phyloP scores from a whole-genome alignment of 2,888 invertebrate species.

The Xanthia togata region DNA sequence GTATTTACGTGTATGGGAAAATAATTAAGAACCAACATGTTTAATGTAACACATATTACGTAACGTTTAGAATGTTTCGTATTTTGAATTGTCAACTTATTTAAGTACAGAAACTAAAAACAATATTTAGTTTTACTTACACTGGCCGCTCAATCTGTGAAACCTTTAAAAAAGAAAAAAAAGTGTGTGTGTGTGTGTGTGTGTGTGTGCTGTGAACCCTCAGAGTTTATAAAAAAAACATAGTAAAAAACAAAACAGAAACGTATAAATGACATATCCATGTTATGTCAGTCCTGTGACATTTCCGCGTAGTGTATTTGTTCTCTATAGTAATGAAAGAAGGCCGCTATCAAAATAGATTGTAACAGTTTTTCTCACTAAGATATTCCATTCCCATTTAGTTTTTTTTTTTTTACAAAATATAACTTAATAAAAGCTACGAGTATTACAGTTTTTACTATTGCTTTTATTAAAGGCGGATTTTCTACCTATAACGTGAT shows the following conservation, averaged over 20 bases:
- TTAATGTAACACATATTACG: not conserved
- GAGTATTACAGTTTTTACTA: slow-evolving; percentile 36
- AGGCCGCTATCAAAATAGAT: slow-evolving; percentile 73
- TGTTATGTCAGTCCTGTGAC: slow-evolving; percentile 63
- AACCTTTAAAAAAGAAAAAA: not conserved
- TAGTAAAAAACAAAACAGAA: too few species aligned
- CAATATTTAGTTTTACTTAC: not conserved
- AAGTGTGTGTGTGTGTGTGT: too few species aligned
- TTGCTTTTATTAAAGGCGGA: slow-evolving; percentile 20
- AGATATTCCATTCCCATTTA: slow-evolving; percentile 46
- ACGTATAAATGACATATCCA: slow-evolving; percentile 58
- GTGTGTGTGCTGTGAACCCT: too few species aligned
- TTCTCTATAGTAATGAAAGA: slow-evolving; percentile 72
- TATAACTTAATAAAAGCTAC: slow-evolving; percentile 38
- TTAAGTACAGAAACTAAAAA: not conserved
- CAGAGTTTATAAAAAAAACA: too few species aligned
- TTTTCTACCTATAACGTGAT: not conserved
- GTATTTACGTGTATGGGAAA: not conserved
- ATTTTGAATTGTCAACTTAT: not conserved
- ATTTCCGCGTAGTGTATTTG: slow-evolving; percentile 72
- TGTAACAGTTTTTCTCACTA: slow-evolving; percentile 63
- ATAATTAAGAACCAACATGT: not conserved
- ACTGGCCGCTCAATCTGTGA: not conserved
- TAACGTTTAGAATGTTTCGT: not conserved
- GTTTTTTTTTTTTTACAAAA: slow-evolving; percentile 20